Base-by-base conservation (phyloP, 2,888 invertebrate genomes). In the Elmis aenea region DNA sequence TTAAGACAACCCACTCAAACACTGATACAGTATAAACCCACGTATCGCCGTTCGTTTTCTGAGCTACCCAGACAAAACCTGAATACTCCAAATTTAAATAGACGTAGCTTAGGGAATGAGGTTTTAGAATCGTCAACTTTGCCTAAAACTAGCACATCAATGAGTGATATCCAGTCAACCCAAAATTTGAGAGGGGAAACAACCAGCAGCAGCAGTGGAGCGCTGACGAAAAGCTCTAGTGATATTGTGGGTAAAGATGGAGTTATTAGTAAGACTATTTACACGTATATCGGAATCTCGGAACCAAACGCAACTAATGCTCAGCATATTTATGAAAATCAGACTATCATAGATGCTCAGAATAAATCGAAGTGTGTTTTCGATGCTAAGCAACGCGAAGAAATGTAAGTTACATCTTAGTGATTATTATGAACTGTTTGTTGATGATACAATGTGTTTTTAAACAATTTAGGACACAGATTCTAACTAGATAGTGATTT, bases 11-110 rank as follows among this genome's bases (percentile, higher is more conserved):
- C 63, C 4, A 39, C 42, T 23, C 53, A 52, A 30, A 35, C 42
- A 22, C 42, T 48, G 18, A 36, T 42, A 28, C 55, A 50, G 18
- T 61, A 60, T 27, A 69, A 69, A 53, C 68, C 69, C n/a, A 57
- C 62, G 21, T 71, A 71, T 49, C 60, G 71, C 26, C 57, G 72
- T 39, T 72, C 72, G 11, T 68, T 71, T 42, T 71, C 73, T 2
- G 72, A 72, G 56, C 55, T 69, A 18, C 59, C 66, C 16, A 53
- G 58, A 29, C 33, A 38, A 20, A 53, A 49, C 36, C 28, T 34
- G 37, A 53, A 37, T 25, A 49, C 50, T 38, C 56, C 55, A 21
- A 64, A 59, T 46, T 51, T 57, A 28, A 68, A 68, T 51, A 55
- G 69, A 6, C 48, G 67, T 34, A 69, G 69, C 48, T 49, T 68